These are phyloP conservation scores for Lagodon rhomboides DNA, from an alignment of 2,797 vertebrate species.

Conservation along the genomic window DNA sequence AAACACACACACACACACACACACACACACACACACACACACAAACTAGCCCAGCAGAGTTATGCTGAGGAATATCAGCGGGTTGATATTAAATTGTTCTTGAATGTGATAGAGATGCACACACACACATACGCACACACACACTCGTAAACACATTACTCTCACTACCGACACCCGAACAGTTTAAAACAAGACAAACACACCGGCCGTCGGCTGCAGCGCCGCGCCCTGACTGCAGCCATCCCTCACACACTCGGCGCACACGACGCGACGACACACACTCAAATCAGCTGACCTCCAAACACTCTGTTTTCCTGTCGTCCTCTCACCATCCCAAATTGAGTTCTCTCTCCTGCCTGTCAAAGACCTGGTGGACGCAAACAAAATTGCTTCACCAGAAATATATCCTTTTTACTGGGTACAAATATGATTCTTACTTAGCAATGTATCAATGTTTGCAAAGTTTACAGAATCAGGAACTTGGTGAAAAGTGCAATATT, in stretches of 20 bases:
- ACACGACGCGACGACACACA: constrained; percentile 23
- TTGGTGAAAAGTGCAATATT: not conserved
- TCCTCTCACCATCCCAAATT: constrained; percentile 23
- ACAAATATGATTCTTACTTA: not conserved
- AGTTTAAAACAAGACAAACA: constrained; percentile 58
- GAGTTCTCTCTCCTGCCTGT: constrained; percentile 39
- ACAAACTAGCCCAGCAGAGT: constrained; percentile 11
- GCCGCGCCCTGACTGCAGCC: constrained; percentile 28
- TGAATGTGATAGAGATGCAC: constrained; percentile 5
- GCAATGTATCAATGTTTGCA: constrained; percentile 9
- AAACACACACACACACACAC: constrained; percentile 6
- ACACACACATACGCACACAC: constrained; percentile 12
- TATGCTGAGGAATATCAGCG: constrained; percentile 15
- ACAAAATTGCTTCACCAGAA: constrained; percentile 29
- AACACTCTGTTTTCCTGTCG: constrained; percentile 25
- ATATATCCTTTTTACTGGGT: not conserved
- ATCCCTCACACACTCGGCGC: constrained; percentile 37
- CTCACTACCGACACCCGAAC: constrained; percentile 24
- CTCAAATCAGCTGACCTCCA: constrained; percentile 34
- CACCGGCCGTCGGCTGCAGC: not conserved
- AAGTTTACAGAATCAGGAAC: not conserved
- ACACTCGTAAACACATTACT: constrained; percentile 46
- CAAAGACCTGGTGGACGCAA: not conserved
- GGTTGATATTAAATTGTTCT: constrained; percentile 40
- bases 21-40: constrained; percentile 16